Base-by-base conservation (phyloP, 2,113 vertebrate species). In the Orthonyx spaldingii region DNA sequence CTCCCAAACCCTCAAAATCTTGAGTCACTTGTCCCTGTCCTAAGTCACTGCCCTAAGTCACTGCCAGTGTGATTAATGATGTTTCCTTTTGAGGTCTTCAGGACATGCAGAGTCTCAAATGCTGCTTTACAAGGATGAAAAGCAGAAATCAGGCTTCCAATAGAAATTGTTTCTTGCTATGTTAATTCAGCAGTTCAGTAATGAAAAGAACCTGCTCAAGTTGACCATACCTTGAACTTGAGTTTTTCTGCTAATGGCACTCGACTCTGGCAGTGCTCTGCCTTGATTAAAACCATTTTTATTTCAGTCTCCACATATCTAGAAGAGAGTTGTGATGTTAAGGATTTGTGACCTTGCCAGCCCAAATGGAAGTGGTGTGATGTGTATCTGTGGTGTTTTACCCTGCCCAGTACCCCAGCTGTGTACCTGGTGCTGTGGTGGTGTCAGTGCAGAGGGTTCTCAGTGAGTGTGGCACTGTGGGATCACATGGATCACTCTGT, bases 321-420 rank as follows among this genome's bases (percentile, higher is more conserved):
- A 16, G 66, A 44, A 50, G 22, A 49, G 53, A 37, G 21, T 7
- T 55, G 32, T 28, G 14, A 24, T 39, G 7, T 8, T 41, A 30
- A 70, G 35, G 32, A 32, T 52, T 5, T 35, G 27, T 68, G 44
- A 32, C 46, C 53, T 72, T 49, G 49, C 32, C 46, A 64, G 37
- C 14, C 63, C 11, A 7, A 12, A 8, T 16, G 53, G 6, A 16
- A 80, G 46, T 0, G 5, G 9, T 32, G n/a, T 12, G 56, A 14
- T 46, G 13, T 61, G 39, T 20, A 1, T 27, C 55, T 46, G 18
- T 47, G 18, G n/a, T 57, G 32, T 13, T 39, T 32, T 14, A 9
- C 0, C 0, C 70, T 39, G 33, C 16, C 47, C 44, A 1, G 0
- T 12, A 47, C 11, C 15, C 24, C 32, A 7, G 10, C 6, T 2